These are phyloP conservation scores for Danaus chrysippus DNA, from an alignment of 2,888 invertebrate species.

Conservation along the genomic window DNA sequence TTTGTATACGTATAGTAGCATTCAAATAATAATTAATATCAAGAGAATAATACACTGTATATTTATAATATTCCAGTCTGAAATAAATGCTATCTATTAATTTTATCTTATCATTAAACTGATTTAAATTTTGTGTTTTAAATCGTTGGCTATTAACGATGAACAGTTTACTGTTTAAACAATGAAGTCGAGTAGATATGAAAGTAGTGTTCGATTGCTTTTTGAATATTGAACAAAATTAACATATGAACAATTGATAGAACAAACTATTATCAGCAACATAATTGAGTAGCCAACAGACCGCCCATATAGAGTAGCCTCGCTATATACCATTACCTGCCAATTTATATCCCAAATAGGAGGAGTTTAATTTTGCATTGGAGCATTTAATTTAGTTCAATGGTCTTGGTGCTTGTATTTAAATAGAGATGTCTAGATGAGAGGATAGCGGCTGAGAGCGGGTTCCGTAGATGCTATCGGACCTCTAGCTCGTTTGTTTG, in stretches of 20 bases:
- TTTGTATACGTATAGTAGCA: conserved; percentile 1
- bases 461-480: conserved; percentile 29
- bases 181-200: not conserved
- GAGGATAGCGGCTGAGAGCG: conserved; percentile 57
- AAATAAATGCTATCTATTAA: not conserved
- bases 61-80: not conserved
- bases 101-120: not conserved
- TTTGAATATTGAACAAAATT: conserved; percentile 17
- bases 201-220: conserved; percentile 9
- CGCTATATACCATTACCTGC: conserved; percentile 25
- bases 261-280: conserved; percentile 22
- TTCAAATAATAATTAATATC: not conserved
- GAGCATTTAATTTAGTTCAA: conserved; percentile 48
- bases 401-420: conserved; percentile 47
- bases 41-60: not conserved
- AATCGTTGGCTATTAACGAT: not conserved
- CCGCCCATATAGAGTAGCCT: conserved; percentile 25
- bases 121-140: not conserved
- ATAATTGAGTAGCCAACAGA: conserved; percentile 27
- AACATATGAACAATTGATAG: conserved; percentile 27
- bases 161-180: too few relatives aligned
- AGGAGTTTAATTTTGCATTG: conserved; percentile 34
- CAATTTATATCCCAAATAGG: conserved; percentile 36
- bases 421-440: conserved; percentile 72
- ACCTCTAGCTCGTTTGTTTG: conserved; percentile 26